Evolutionary conservation across 2,888 invertebrate species (phyloP).

Genomic region (Flabesymbios commensalis): DNA sequence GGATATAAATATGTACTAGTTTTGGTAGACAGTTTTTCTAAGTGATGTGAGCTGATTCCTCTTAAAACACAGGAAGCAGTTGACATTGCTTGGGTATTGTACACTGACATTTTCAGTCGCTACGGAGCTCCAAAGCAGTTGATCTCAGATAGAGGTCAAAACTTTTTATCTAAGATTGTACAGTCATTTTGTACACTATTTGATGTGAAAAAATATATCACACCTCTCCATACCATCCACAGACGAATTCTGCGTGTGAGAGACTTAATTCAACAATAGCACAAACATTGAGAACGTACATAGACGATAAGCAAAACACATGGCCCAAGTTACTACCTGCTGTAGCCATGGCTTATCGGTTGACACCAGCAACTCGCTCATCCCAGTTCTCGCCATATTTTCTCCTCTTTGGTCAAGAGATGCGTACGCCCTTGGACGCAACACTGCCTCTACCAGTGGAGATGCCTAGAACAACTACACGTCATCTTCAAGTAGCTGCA

Average conservation of each 20-base stretch:
- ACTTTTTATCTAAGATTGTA: not conserved
- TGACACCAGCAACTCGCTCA: not conserved
- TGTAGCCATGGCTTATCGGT: conserved; percentile 2
- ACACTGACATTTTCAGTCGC: conserved; percentile 2
- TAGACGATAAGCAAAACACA: not conserved
- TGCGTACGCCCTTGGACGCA: not conserved
- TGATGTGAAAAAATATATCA: no score
- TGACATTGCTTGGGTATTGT: conserved; percentile 1
- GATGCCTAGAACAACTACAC: no score
- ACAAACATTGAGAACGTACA: not conserved
- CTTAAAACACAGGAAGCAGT: not conserved
- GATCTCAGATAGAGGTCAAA: not conserved
- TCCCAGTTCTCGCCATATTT: not conserved
- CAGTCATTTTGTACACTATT: not conserved
- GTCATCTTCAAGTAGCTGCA: no score
- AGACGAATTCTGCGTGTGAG: not conserved
- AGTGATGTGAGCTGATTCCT: conserved; percentile 35
- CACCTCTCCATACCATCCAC: conserved; percentile 6
- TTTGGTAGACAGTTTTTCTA: conserved; percentile 23
- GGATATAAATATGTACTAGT: conserved; percentile 31
- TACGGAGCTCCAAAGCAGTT: conserved; percentile 1
- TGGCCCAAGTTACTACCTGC: not conserved
- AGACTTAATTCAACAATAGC: not conserved
- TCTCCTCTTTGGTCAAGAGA: conserved; percentile 1
- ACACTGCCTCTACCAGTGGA: not conserved